Conservation (phyloP, 2,113 vertebrate genomes). For the Alligator mississippiensis region DNA sequence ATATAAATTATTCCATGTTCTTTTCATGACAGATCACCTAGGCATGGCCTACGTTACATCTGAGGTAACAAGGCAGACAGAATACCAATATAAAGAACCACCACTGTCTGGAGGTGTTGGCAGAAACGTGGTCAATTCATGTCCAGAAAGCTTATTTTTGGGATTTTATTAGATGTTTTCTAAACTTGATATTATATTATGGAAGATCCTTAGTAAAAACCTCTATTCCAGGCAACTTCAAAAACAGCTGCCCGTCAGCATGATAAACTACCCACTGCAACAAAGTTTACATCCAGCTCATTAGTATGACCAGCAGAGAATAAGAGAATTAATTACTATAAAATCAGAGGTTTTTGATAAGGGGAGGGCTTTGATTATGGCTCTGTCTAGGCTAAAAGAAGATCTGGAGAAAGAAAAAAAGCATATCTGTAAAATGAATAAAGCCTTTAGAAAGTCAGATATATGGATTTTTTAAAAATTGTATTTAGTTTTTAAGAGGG, state of each 20-base stretch:
- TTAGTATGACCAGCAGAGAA: not conserved
- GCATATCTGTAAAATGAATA: not conserved
- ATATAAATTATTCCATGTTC: not conserved
- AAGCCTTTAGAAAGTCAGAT: not conserved
- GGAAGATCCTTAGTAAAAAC: not conserved
- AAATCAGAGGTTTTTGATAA: not conserved
- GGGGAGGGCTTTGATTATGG: not conserved
- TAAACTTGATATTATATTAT: too few relatives aligned
- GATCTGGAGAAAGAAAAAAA: conserved; percentile 10
- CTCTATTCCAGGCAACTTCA: not conserved
- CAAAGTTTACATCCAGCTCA: not conserved
- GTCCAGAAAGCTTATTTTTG: too few relatives aligned
- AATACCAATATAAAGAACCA: too few relatives aligned
- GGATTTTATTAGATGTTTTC: too few relatives aligned
- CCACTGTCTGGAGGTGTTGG: too few relatives aligned
- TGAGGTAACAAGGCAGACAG: too few relatives aligned
- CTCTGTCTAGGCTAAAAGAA: not conserved
- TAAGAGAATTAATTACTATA: not conserved
- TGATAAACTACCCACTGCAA: not conserved
- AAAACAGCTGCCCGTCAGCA: not conserved
- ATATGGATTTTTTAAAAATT: not conserved
- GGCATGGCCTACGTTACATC: too few relatives aligned
- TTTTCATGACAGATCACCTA: too few relatives aligned
- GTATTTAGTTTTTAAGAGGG: rapidly evolving
- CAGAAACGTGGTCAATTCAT: too few relatives aligned